Evolutionary conservation across 2,797 vertebrate genomes (phyloP).

Genomic region (Nasua narica): DNA sequence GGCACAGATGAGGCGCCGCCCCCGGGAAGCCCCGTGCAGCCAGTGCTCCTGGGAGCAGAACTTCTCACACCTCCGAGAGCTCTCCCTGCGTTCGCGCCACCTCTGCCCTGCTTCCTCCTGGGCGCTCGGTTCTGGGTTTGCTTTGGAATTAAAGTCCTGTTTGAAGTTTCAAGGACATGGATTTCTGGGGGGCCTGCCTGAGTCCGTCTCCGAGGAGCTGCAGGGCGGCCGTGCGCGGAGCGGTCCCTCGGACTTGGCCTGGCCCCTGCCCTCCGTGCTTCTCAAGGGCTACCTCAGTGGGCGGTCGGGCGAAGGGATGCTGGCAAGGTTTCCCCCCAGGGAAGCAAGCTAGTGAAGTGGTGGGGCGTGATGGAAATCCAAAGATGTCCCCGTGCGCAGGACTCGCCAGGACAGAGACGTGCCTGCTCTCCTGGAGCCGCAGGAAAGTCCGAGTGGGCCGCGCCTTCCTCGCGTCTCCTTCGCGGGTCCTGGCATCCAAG

Average conservation of each 20-base stretch:
- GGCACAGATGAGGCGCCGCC: background rate
- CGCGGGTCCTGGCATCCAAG: background rate
- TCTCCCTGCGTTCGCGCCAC: constrained; percentile 21
- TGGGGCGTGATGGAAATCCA: background rate
- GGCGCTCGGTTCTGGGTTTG: constrained; percentile 64
- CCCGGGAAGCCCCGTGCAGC: background rate
- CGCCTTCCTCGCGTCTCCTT: background rate
- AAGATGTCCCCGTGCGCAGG: accelerated
- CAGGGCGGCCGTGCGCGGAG: background rate
- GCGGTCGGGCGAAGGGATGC: background rate
- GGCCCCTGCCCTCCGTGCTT: background rate
- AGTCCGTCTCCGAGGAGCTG: background rate
- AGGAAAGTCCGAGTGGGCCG: accelerated
- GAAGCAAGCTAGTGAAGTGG: background rate
- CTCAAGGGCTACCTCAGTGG: constrained; percentile 23
- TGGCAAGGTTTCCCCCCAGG: background rate
- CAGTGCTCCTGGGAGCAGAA: background rate
- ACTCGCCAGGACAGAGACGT: background rate
- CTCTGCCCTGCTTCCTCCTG: constrained; percentile 62
- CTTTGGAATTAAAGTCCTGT: constrained; percentile 72
- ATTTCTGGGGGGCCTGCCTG: constrained; percentile 27
- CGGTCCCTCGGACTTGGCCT: background rate
- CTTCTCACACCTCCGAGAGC: background rate
- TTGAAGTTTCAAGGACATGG: constrained; percentile 45
- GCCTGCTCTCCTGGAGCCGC: accelerated